Evolutionary conservation across 2,888 invertebrate species (phyloP), one percentile per base, ranked within the genome.

Genomic region (Lottia gigantea): DNA sequence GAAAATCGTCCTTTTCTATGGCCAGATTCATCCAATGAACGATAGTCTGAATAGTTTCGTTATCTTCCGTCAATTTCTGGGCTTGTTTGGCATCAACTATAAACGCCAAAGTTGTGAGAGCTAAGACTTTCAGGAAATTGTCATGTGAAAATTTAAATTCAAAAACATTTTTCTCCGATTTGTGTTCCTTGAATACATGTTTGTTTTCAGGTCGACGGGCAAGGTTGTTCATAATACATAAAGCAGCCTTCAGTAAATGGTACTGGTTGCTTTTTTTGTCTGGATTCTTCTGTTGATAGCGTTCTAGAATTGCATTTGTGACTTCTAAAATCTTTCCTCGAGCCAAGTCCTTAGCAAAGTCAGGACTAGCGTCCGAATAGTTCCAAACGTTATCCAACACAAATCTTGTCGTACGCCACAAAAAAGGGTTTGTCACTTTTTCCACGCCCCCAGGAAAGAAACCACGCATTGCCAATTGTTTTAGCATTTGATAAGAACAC

Each of bases 391-490:
- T 82, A 73, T 85, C 87, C 70, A 85, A 83, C 7, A 85, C 81
- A 74, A 86, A 87, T 74, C 86, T 86, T 0, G 85, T 83, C 0
- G 87, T 85, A 71, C 86, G 87, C 87, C 87, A 87, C 63, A 87
- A 81, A 61, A 84, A 83, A 66, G 86, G 87, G 68, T 82, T 86
- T 72, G 86, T 87, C 12, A 55, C 14, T 23, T 55, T 55, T 14
- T 23, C 23, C 23, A 55, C 11, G 11, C 55, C 55, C 0, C 19
- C 55, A 1, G 55, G 55, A 75, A 87, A 87, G 47, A 86, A 83
- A 7, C 87, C 87, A 62, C 85, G 79, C 46, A 80, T 78, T 73
- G 87, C 86, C 62, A 86, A 76, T 1, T 77, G 76, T 67, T 82
- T 84, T 70, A 87, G 64, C 82, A 86, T 86, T 67, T 83, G 83